These are phyloP conservation scores for Mionectes olivaceus DNA, from an alignment of 2,797 vertebrate species.

Conservation along the genomic window DNA sequence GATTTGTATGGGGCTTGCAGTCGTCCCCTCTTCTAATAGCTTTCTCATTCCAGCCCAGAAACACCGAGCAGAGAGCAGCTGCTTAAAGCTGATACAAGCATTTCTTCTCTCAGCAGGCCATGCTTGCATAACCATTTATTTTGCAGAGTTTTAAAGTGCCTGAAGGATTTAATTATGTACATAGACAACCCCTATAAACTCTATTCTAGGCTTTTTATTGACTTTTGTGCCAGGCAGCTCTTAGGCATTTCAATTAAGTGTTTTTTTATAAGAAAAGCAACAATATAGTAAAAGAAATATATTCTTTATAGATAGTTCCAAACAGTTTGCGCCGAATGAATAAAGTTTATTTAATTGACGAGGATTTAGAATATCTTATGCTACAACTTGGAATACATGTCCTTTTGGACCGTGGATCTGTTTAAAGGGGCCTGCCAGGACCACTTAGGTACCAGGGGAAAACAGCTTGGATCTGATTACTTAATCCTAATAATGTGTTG, in stretches of 20 bases:
- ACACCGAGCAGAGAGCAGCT: constrained; percentile 79
- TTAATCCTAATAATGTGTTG: constrained; percentile 86
- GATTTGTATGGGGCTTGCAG: constrained; percentile 87
- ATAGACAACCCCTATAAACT: constrained; percentile 98
- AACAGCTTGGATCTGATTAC: constrained; percentile 76
- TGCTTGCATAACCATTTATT: constrained; percentile 97
- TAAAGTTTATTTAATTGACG: constrained; percentile 86
- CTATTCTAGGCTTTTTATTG: constrained; percentile 98
- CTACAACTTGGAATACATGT: constrained; percentile 64
- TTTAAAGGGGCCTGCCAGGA: constrained; percentile 64
- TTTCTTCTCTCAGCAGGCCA: constrained; percentile 90
- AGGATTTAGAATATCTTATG: constrained; percentile 81
- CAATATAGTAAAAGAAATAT: constrained; percentile 90
- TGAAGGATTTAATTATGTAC: constrained; percentile 99
- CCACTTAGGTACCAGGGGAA: constrained; percentile 54
- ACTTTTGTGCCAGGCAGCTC: constrained; percentile 91
- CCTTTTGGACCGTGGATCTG: constrained; percentile 41
- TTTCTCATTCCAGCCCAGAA: constrained; percentile 83
- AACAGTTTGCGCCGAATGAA: constrained; percentile 82
- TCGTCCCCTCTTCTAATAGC: constrained; percentile 85
- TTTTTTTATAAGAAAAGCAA: constrained; percentile 94
- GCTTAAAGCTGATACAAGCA: constrained; percentile 85
- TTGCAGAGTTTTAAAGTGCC: constrained; percentile 92
- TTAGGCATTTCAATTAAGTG: constrained; percentile 97
- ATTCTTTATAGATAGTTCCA: constrained; percentile 88